Percentiles rank a stretch among this genome's conserved stretches.
Evolutionary conservation across 2,888 invertebrate species (phyloP).

Genomic region (Mactromeris polynyma): DNA sequence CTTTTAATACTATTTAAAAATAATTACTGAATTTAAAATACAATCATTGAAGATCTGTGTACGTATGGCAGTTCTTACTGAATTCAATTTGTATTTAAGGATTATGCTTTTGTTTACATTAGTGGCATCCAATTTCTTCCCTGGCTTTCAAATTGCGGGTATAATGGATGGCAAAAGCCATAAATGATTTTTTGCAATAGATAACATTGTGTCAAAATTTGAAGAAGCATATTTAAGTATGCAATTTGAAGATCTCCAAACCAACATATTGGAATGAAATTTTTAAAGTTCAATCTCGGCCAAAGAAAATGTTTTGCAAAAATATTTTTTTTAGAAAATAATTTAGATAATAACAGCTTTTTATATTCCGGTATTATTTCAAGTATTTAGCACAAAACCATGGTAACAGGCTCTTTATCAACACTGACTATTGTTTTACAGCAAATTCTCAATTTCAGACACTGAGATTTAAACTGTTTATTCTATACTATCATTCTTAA

Average conservation of each 20-base stretch:
- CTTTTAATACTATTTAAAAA: no score
- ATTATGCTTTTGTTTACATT: slow-evolving; percentile 23
- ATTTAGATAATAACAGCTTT: no score
- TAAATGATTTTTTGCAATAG: background rate
- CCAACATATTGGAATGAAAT: background rate
- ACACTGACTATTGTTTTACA: no score
- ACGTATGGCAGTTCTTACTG: background rate
- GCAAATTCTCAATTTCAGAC: no score
- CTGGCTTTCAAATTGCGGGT: slow-evolving; percentile 65
- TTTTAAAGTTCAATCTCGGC: background rate
- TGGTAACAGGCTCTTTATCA: no score
- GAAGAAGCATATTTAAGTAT: background rate
- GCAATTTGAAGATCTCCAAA: background rate
- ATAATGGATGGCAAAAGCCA: slow-evolving; percentile 2
- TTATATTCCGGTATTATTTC: no score
- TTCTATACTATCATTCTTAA: no score
- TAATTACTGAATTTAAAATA: no score
- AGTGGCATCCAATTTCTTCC: slow-evolving; percentile 66
- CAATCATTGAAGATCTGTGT: background rate
- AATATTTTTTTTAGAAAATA: no score
- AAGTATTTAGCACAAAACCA: no score
- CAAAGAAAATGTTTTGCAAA: no score
- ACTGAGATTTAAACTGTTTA: no score
- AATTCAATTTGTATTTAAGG: background rate
- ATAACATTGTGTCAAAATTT: background rate